These are phyloP conservation scores for Callocephalon fimbriatum DNA, from an alignment of 2,113 vertebrate genomes.

Conservation along the genomic window DNA sequence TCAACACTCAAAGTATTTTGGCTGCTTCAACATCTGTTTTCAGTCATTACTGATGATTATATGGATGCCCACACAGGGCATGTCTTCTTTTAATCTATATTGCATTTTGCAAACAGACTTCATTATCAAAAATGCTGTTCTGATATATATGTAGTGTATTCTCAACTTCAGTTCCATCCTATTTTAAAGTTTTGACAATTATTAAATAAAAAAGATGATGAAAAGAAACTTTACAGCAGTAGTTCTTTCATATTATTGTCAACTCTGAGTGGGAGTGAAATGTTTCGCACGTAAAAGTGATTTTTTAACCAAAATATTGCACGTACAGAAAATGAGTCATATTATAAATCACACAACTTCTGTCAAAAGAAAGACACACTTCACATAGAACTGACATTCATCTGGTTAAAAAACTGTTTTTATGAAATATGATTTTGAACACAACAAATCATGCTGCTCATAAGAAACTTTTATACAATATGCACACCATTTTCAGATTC, in stretches of 20 bases:
- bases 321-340: constrained; percentile 31
- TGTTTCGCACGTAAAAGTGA: not conserved
- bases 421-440: not conserved
- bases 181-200: not conserved
- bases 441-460: not conserved
- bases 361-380: not conserved
- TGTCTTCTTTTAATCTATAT: not conserved
- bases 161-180: not conserved
- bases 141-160: not conserved
- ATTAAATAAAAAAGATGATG: not conserved
- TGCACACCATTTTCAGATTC: not conserved
- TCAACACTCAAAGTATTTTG: not conserved
- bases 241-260: not conserved
- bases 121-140: not conserved
- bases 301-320: constrained; percentile 61
- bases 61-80: not conserved
- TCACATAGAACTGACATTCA: not conserved
- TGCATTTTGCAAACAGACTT: not conserved
- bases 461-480: not conserved
- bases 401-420: not conserved
- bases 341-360: constrained; percentile 8
- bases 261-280: not conserved
- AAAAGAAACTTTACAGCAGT: not conserved
- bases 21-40: not conserved
- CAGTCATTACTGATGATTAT: not conserved